Percentiles rank a stretch among this genome's conserved stretches.
These are phyloP conservation scores for Carlito syrichta DNA, from an alignment of 2,113 vertebrate species.

Conservation along the genomic window DNA sequence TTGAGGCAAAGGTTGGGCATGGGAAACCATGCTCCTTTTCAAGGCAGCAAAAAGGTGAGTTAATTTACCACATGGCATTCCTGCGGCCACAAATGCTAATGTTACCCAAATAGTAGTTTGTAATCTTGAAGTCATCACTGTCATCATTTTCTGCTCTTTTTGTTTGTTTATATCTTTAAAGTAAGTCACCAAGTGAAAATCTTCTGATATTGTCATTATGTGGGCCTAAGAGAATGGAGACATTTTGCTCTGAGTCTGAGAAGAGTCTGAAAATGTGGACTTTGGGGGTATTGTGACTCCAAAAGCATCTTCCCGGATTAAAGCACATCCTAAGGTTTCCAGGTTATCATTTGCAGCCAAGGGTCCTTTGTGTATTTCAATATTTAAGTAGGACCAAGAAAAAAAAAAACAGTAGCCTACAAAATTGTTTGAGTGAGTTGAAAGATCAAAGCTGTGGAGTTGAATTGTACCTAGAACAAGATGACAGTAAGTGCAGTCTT, in stretches of 20 bases:
- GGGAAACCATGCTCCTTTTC: background rate
- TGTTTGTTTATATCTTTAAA: background rate
- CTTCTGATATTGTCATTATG: background rate
- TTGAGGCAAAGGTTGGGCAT: background rate
- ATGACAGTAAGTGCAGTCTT: constrained; percentile 30
- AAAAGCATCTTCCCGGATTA: constrained; percentile 1
- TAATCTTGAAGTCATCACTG: background rate
- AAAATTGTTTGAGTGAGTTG: constrained; percentile 20
- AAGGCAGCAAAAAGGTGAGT: background rate
- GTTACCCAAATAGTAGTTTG: background rate
- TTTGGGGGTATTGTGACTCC: constrained; percentile 6
- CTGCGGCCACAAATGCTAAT: background rate
- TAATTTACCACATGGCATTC: background rate
- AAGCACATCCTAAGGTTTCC: background rate
- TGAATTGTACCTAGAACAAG: constrained; percentile 12
- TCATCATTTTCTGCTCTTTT: constrained; percentile 40
- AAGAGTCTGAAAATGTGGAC: constrained; percentile 9
- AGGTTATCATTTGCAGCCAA: constrained; percentile 24
- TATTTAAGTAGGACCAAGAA: background rate
- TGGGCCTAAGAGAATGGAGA: constrained; percentile 10
- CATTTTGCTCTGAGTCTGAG: background rate
- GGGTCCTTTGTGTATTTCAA: constrained; percentile 34
- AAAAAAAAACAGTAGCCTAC: constrained; percentile 35
- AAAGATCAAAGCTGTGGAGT: constrained; percentile 50
- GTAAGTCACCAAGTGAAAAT: background rate